A percentile compares a stretch with the other conserved stretches of the same genome.
Conservation (phyloP, 2,797 vertebrate genomes). For the Mus spretus region DNA sequence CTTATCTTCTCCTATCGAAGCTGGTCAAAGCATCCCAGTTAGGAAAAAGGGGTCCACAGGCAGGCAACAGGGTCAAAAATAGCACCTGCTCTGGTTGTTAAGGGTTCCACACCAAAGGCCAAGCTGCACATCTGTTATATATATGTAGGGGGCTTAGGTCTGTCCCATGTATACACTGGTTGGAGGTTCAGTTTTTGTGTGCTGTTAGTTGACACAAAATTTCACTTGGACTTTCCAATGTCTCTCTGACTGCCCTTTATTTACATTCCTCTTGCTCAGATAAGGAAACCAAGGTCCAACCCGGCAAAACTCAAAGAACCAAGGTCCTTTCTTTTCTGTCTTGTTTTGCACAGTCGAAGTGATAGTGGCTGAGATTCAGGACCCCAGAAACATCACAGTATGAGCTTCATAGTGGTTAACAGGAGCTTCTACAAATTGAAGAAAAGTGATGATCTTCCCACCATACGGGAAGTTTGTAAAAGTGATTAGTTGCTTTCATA, state of each 20-base stretch:
- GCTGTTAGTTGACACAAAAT: neutral
- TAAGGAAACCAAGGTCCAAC: neutral
- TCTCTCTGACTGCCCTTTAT: neutral
- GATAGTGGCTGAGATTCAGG: too few relatives aligned
- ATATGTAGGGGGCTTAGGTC: too few relatives aligned
- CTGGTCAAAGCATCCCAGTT: neutral
- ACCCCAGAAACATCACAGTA: neutral
- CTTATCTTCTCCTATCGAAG: neutral
- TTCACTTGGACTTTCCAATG: neutral
- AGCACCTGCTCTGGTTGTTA: neutral
- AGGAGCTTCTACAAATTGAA: neutral
- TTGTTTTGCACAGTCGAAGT: neutral
- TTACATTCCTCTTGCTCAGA: neutral
- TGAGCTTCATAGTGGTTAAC: neutral
- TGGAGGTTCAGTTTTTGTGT: neutral
- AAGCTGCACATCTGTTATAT: neutral
- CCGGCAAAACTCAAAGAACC: neutral
- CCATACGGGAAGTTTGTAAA: neutral
- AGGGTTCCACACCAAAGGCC: neutral
- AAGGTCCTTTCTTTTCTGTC: neutral
- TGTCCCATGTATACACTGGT: neutral
- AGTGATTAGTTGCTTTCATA: neutral
- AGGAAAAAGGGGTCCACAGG: neutral
- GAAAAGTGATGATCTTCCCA: neutral
- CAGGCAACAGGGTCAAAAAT: neutral